Conservation (phyloP, 2,888 invertebrate genomes). For the Pilophorus perplexus region DNA sequence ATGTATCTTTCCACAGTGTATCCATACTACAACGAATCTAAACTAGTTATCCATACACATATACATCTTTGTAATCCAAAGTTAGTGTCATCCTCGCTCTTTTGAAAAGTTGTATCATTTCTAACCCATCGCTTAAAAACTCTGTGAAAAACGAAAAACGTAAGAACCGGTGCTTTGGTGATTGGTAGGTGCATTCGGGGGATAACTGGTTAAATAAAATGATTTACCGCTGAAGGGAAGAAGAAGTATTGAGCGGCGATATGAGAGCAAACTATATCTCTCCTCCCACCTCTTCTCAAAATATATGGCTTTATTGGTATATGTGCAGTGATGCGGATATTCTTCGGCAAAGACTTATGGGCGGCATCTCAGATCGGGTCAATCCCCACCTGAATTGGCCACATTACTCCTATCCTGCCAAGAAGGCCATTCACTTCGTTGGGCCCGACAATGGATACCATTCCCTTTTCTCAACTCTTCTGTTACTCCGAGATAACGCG, state of each 20-base stretch:
- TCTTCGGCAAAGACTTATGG: slow-evolving; percentile 33
- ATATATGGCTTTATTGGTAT: slow-evolving; percentile 39
- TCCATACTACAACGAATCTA: too few relatives aligned
- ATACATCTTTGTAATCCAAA: too few relatives aligned
- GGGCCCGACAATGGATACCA: slow-evolving; percentile 17
- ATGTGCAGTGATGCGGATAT: slow-evolving; percentile 39
- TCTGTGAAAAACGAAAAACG: too few relatives aligned
- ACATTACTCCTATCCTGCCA: slow-evolving; percentile 27
- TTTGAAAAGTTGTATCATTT: too few relatives aligned
- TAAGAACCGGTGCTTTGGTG: neutral
- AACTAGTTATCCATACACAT: too few relatives aligned
- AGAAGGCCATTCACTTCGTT: slow-evolving; percentile 28
- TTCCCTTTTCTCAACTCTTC: slow-evolving; percentile 2
- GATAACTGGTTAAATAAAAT: slow-evolving; percentile 27
- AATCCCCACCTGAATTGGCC: slow-evolving; percentile 40
- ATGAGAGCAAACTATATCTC: slow-evolving; percentile 36
- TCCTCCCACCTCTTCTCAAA: slow-evolving; percentile 17
- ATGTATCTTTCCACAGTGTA: too few relatives aligned
- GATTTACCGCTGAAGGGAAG: slow-evolving; percentile 25
- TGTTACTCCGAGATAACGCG: slow-evolving; percentile 32
- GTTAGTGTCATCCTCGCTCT: too few relatives aligned
- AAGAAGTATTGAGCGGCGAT: slow-evolving; percentile 20
- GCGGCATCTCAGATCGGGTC: slow-evolving; percentile 31
- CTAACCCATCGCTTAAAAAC: too few relatives aligned
- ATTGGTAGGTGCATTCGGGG: too few relatives aligned